These are phyloP conservation scores for Crocuta crocuta DNA, from an alignment of 2,113 vertebrate species.

Conservation along the genomic window DNA sequence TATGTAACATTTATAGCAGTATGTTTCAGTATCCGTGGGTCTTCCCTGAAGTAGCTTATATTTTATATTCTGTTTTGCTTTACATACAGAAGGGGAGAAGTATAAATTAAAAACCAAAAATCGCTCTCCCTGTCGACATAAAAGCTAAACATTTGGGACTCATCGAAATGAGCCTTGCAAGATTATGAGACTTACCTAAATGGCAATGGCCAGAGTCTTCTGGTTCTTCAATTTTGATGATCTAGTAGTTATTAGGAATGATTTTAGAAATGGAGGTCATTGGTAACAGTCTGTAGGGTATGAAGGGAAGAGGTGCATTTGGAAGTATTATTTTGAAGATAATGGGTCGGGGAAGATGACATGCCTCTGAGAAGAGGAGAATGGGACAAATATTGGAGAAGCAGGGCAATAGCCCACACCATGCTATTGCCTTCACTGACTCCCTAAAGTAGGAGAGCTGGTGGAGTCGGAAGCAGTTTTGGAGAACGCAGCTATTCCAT, in stretches of 20 bases:
- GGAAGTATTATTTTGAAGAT: neutral
- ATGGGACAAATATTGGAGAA: neutral
- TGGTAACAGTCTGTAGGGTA: neutral
- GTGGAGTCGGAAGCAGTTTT: neutral
- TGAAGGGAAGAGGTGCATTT: neutral
- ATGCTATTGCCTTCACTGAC: rapidly evolving
- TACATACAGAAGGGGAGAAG: neutral
- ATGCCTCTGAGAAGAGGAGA: neutral
- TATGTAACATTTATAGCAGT: neutral
- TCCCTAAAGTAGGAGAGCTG: neutral
- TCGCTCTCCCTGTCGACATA: neutral
- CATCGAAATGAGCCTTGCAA: neutral
- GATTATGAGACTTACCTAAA: neutral
- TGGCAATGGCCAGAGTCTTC: neutral
- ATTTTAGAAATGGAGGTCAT: neutral
- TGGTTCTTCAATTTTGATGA: neutral
- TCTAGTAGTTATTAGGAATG: neutral
- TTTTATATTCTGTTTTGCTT: neutral
- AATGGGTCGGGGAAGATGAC: rapidly evolving
- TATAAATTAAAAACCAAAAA: neutral
- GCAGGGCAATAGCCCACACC: rapidly evolving
- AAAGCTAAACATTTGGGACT: neutral
- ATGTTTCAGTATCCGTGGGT: neutral
- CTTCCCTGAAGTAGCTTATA: neutral
- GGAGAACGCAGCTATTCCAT: neutral